These are phyloP conservation scores for Coryphaenoides rupestris DNA, from an alignment of 2,113 vertebrate genomes.

Conservation along the genomic window DNA sequence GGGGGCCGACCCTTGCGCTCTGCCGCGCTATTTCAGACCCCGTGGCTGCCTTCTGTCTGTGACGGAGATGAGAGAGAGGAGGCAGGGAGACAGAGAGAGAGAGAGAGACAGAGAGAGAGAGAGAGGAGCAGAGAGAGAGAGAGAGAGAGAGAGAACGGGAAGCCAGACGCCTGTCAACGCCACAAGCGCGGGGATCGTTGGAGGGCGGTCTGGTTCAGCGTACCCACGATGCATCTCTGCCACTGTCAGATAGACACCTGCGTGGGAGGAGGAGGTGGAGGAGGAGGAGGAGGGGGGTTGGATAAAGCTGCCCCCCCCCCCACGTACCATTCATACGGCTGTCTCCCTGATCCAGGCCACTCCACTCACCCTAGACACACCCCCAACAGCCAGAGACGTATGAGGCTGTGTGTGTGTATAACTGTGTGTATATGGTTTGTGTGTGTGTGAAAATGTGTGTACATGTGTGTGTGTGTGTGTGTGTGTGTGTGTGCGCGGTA, in stretches of 20 bases:
- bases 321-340: slow-evolving; percentile 38
- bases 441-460: no score
- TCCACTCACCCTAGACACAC: slow-evolving; percentile 12
- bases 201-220: slow-evolving; percentile 32
- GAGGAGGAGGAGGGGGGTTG: no score
- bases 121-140: no score
- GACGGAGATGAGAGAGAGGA: slow-evolving; percentile 28
- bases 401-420: neutral
- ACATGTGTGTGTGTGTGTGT: no score
- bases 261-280: slow-evolving; percentile 4
- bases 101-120: no score
- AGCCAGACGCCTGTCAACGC: slow-evolving; percentile 57
- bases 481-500: no score
- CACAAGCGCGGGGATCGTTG: slow-evolving; percentile 35
- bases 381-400: slow-evolving; percentile 12
- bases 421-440: no score
- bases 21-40: slow-evolving; percentile 57
- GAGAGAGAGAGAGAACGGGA: neutral
- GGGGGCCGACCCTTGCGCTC: slow-evolving; percentile 35
- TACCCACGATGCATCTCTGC: slow-evolving; percentile 30
- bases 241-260: slow-evolving; percentile 57
- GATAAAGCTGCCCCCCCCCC: slow-evolving; percentile 22
- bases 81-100: no score
- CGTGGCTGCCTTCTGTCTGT: slow-evolving; percentile 56
- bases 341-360: slow-evolving; percentile 34